Evolutionary conservation across 2,797 vertebrate genomes (phyloP), one percentile per base, ranked within the genome.

Genomic region (Helostoma temminkii): DNA sequence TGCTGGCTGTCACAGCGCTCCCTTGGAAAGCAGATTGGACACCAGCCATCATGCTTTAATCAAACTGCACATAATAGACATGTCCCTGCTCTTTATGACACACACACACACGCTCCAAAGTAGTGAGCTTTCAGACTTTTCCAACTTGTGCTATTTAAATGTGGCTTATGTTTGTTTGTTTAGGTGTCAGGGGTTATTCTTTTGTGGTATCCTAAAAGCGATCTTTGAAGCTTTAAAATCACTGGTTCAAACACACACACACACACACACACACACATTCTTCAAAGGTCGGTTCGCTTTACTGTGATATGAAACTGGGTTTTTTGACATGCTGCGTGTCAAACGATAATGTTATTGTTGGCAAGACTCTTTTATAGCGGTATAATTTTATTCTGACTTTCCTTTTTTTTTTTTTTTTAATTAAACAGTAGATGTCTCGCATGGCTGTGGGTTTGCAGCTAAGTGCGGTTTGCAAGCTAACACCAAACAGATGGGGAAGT

Each of bases 21-120:
- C 89, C 88, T 83, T 84, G 88, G 88, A 92, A 93, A 93, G 91
- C 90, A 84, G 87, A 86, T 93, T 89, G 93, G 94, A 94, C 93
- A 93, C 80, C 91, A 92, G 91, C 89, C 93, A 92, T 93, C 90
- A 86, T 61, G 89, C 93, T 94, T 94, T 95, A 94, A 95, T 95
- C 93, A 95, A 87, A 89, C 86, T 73, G 84, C 88, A 78, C 91
- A 90, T 88, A 93, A 93, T 87, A 93, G 93, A 93, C 90, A 86
- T 78, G 86, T 91, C 87, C 81, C 89, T 85, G 92, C 89, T 87
- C 88, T 86, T 87, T 84, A 56, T 83, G 81, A 89, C 84, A 89
- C 82, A 72, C 80, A 74, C 74, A 48, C 54, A 11, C 71, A 67
- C 28, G n/a, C 81, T 83, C 78, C 86, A 89, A 89, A 82, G 86